These are phyloP conservation scores for Corvus moneduloides DNA, from an alignment of 2,113 vertebrate species.

Conservation along the genomic window DNA sequence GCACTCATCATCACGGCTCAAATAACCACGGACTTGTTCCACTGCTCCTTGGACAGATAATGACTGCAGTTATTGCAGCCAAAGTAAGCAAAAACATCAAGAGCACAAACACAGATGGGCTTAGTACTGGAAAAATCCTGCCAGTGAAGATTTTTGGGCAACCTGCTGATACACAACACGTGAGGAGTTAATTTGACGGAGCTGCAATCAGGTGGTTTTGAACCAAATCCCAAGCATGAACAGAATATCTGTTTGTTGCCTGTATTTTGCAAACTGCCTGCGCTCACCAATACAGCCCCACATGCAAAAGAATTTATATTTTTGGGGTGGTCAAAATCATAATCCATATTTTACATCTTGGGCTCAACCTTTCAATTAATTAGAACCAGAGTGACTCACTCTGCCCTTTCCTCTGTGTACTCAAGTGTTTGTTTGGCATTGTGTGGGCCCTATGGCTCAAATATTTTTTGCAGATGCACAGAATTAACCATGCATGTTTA, in stretches of 20 bases:
- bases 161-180: neutral
- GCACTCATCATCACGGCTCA: neutral
- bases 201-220: neutral
- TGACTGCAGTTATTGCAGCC: neutral
- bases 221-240: neutral
- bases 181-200: neutral
- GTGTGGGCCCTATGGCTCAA: slow-evolving; percentile 34
- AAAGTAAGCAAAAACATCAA: slow-evolving; percentile 24
- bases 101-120: neutral
- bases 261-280: neutral
- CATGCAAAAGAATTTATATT: neutral
- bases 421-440: slow-evolving; percentile 45
- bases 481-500: slow-evolving; percentile 43
- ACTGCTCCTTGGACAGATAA: neutral
- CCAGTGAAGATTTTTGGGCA: neutral
- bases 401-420: neutral
- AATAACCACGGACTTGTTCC: neutral
- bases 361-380: slow-evolving; percentile 17
- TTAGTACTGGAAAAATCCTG: neutral
- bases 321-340: neutral
- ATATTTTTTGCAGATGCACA: slow-evolving; percentile 56
- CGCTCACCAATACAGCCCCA: neutral
- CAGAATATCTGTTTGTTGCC: neutral
- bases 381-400: neutral
- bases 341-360: neutral